Base-by-base conservation (phyloP, 1,140 invertebrate species). In the Tenebrio molitor region DNA sequence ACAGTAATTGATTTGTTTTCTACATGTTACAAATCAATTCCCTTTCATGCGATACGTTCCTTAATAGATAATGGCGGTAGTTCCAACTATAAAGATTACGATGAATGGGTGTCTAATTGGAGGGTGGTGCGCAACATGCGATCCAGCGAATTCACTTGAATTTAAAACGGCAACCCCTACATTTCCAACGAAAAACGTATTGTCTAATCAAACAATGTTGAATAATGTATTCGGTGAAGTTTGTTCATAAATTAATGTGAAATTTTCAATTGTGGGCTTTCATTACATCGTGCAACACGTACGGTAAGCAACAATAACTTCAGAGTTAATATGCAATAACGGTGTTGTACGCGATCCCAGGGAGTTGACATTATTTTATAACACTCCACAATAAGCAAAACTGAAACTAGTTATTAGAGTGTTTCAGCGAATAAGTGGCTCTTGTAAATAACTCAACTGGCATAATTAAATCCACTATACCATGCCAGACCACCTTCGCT, bases 1-100 rank as follows among this genome's bases (percentile, higher is more conserved):
- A 21, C 19, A 10, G 44, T 58, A 58, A 58, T 58, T 58, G 50
- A 23, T 58, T 58, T 58, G 25, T 58, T 58, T 58, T 58, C 50
- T 23, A 14, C 50, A 15, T 58, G 50, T 15, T 58, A 58, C 46
- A 29, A 53, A 53, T 58, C 50, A 58, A 58, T 58, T 58, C 23
- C 50, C 50, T 58, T 58, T 58, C 50, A 58, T 58, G 50, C 23
- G 50, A 58, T 50, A 50, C 15, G 44, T 29, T 25, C 21, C 21
- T 58, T 25, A 10, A 58, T 15, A 58, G 50, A 14, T 58, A 58
- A 58, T 58, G 23, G 50, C 21, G 15, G 8, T 14, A 58, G 23
- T 25, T 29, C 19, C 44, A 10, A 17, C 17, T n/a, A 50, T 17
- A 50, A 50, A 58, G 10, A 58, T 46, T 21, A 29, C 21, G 29